Conservation (phyloP, 2,888 invertebrate genomes). For the Rambutsinella grinnellia region DNA sequence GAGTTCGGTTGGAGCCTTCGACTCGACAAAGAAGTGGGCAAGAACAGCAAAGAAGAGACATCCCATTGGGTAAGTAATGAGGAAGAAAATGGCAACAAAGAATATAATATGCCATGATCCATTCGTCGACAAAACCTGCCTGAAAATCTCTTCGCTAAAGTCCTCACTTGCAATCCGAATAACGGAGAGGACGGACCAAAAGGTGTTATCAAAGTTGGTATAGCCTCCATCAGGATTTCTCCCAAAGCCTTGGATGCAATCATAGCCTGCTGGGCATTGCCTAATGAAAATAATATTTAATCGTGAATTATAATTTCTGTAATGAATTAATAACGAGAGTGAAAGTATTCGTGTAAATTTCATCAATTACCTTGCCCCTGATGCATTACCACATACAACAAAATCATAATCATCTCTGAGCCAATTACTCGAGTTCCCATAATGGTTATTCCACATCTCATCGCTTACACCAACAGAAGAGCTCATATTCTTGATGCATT, state of each 20-base stretch:
- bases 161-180: constrained; percentile 48
- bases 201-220: constrained; percentile 49
- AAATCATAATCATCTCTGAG: constrained; percentile 3
- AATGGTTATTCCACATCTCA: constrained; percentile 12
- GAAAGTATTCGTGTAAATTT: not conserved
- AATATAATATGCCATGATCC: constrained; percentile 41
- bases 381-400: constrained; percentile 39
- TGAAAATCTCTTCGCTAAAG: constrained; percentile 42
- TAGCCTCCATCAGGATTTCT: constrained; percentile 45
- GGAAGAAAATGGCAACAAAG: constrained; percentile 37
- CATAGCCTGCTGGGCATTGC: constrained; percentile 34
- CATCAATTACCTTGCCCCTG: constrained; percentile 20
- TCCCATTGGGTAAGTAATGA: constrained; percentile 51
- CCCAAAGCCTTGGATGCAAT: constrained; percentile 45
- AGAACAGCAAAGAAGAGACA: constrained; percentile 49
- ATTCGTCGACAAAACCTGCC: constrained; percentile 17
- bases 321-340: no score
- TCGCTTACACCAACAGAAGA: not conserved
- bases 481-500: constrained; percentile 26
- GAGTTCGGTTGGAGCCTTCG: constrained; percentile 25
- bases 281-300: constrained; percentile 13
- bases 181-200: constrained; percentile 44
- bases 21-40: constrained; percentile 23
- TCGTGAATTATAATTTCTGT: not conserved
- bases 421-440: constrained; percentile 38